These are phyloP conservation scores for Hyppa rectilinea DNA, from an alignment of 2,888 invertebrate species.

Conservation along the genomic window DNA sequence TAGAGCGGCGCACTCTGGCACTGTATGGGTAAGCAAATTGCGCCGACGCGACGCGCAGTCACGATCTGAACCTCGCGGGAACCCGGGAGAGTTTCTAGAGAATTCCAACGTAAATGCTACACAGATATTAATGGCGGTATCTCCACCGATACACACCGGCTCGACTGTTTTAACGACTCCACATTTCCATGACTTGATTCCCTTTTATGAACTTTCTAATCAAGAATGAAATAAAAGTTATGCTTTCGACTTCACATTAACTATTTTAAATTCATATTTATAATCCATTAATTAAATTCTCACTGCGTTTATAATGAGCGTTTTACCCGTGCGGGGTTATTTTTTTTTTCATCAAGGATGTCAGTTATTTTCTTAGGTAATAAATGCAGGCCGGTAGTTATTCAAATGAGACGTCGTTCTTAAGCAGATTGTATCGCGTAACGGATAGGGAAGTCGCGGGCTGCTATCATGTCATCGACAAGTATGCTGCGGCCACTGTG, in stretches of 20 bases:
- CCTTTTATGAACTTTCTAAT: slow-evolving; percentile 70
- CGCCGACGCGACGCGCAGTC: slow-evolving; percentile 88
- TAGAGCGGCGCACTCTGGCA: slow-evolving; percentile 85
- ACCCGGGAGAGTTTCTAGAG: slow-evolving; percentile 88
- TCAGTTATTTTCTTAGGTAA: slow-evolving; percentile 76
- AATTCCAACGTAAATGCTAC: slow-evolving; percentile 89
- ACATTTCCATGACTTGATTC: slow-evolving; percentile 58
- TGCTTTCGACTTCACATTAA: slow-evolving; percentile 53
- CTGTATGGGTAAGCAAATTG: slow-evolving; percentile 91
- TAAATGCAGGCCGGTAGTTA: slow-evolving; percentile 81
- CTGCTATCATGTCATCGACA: slow-evolving; percentile 82
- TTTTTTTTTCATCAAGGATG: slow-evolving; percentile 76
- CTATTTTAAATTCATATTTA: slow-evolving; percentile 68
- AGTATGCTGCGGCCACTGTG: slow-evolving; percentile 72
- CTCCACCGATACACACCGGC: slow-evolving; percentile 74
- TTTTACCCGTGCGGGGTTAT: slow-evolving; percentile 61
- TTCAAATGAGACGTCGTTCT: slow-evolving; percentile 85
- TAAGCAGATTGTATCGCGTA: slow-evolving; percentile 83
- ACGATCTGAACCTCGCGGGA: slow-evolving; percentile 90
- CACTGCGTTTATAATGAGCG: slow-evolving; percentile 65
- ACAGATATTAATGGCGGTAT: slow-evolving; percentile 87
- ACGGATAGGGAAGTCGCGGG: slow-evolving; percentile 86
- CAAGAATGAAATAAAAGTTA: slow-evolving; percentile 63
- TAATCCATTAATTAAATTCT: slow-evolving; percentile 68
- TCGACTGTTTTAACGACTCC: slow-evolving; percentile 59